Conservation (phyloP, 2,888 invertebrate species). For the Oligia latruncula region DNA sequence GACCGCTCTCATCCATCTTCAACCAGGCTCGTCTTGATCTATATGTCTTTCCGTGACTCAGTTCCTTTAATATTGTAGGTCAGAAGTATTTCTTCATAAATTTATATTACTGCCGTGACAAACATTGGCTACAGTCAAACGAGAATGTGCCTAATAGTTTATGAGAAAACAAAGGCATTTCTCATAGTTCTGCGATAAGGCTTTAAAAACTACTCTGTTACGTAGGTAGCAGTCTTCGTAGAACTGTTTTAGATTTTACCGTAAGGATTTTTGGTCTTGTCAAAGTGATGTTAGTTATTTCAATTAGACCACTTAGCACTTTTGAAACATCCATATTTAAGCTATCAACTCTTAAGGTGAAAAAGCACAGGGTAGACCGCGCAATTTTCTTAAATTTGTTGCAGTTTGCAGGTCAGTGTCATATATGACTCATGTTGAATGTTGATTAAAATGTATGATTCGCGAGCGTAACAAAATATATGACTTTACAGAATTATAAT, state of each 20-base stretch:
- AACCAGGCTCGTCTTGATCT: neutral
- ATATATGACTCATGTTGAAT: too few relatives aligned
- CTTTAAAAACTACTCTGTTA: constrained; percentile 17
- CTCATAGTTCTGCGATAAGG: constrained; percentile 27
- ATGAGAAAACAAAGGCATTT: constrained; percentile 21
- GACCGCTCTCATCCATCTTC: neutral
- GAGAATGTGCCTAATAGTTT: neutral
- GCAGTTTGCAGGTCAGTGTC: too few relatives aligned
- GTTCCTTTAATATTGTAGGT: neutral
- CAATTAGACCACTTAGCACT: constrained; percentile 21
- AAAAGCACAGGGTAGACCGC: too few relatives aligned
- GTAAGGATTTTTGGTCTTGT: neutral
- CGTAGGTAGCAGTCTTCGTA: neutral
- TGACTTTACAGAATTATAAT: too few relatives aligned
- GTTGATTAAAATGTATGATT: too few relatives aligned
- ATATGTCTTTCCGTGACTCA: neutral
- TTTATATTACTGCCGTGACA: neutral
- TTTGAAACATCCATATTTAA: neutral
- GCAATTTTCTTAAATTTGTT: too few relatives aligned
- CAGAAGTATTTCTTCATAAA: neutral
- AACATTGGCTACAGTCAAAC: constrained; percentile 11
- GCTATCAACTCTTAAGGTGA: too few relatives aligned
- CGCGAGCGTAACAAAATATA: too few relatives aligned
- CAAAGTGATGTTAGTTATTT: neutral
- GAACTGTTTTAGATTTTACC: constrained; percentile 28